Base-by-base conservation (phyloP, 2,113 vertebrate genomes). In the Prochilodus magdalenae region DNA sequence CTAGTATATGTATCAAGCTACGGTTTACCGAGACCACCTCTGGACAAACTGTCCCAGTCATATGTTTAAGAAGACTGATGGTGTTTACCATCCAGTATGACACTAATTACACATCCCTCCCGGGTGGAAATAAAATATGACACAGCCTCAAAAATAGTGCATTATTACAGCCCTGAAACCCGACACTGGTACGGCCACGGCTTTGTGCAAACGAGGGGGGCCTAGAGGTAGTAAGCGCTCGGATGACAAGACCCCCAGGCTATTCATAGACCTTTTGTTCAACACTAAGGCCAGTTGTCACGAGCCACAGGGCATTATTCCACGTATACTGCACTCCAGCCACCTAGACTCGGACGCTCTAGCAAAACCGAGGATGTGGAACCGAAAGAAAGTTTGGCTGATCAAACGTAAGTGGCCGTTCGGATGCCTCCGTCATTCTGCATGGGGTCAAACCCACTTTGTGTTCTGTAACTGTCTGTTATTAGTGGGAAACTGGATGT, bases 321-420 rank as follows among this genome's bases (percentile, higher is more conserved):
- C 69, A 14, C 59, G 27, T 51, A 55, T n/a, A 57, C 63, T 60
- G 3, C 10, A 11, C 72, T 75, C 57, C 44, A 74, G 24, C 29
- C 5, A 62, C 55, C 33, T 16, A 44, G 12, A 36, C 62, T 60
- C 44, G 26, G n/a, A 36, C 78, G 10, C 33, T 67, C 22, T 24
- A 70, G 29, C 10, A 44, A 14, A 47, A 47, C 12, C 49, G 27
- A 77, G 74, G 59, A 89, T 89, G 88, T 89, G 86, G 86, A 83
- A 79, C 18, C 74, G 69, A 77, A 66, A 85, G 59, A 74, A 89
- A 82, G 92, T 92, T 89, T 92, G 92, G 90, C 88, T 89, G 83
- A 89, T 92, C 82, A 92, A 91, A 72, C 88, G 92, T 92, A 88
- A 92, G 92, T 93, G 40, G 18, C 47, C 18, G n/a, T 22, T 40